Conservation (phyloP, 2,888 invertebrate species). For the Cecidostiba fungosa region DNA sequence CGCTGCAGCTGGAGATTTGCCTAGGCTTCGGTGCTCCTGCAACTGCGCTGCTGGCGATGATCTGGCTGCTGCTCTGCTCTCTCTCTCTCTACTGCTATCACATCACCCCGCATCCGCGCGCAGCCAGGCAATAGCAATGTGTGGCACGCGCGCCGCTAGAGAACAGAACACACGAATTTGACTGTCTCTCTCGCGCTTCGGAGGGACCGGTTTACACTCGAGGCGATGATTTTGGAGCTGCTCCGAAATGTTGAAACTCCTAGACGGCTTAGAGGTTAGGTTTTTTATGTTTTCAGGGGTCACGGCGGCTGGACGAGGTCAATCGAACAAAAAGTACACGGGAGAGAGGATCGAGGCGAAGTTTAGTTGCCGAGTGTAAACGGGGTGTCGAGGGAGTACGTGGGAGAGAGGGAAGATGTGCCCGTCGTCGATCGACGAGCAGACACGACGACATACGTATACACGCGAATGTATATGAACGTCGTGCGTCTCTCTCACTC, state of each 20-base stretch:
- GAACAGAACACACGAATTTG: conserved; percentile 4
- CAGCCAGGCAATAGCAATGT: conserved; percentile 1
- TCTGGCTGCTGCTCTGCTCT: conserved; percentile 1
- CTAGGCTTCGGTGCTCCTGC: background rate
- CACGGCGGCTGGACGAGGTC: background rate
- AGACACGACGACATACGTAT: background rate
- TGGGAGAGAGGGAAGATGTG: background rate
- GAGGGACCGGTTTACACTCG: background rate
- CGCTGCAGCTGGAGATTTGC: background rate
- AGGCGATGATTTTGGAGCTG: background rate
- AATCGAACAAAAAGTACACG: background rate
- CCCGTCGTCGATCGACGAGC: conserved; percentile 28
- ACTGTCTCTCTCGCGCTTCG: background rate
- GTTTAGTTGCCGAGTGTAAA: background rate
- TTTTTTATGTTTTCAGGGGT: background rate
- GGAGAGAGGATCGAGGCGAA: background rate
- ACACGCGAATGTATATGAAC: conserved; percentile 1
- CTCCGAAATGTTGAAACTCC: background rate
- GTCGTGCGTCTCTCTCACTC: background rate
- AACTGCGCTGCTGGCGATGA: conserved; percentile 2
- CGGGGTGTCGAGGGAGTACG: background rate
- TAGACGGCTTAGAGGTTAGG: background rate
- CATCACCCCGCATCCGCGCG: background rate
- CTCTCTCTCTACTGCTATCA: background rate
- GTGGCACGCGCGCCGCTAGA: background rate